phyloP scores from a whole-genome alignment of 1,140 invertebrate species.

The Diuraphis noxia region DNA sequence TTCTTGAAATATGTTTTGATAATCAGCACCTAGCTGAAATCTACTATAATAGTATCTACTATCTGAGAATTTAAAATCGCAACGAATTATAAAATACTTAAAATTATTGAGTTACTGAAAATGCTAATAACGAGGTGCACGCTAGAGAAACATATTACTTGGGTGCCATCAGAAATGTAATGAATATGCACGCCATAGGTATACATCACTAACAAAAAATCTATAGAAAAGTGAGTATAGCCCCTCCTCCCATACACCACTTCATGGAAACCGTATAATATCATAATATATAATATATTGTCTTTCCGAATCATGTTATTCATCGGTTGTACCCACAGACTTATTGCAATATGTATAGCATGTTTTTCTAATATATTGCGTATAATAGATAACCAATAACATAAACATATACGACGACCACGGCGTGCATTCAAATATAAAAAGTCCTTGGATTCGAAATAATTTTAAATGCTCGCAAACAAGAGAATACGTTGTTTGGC shows the following conservation, averaged over 20 bases:
- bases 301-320: neutral
- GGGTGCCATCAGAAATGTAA: too few species aligned
- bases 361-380: neutral
- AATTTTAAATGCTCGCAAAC: neutral
- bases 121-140: neutral
- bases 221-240: neutral
- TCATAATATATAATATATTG: neutral
- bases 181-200: too few species aligned
- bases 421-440: neutral
- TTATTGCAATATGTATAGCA: neutral
- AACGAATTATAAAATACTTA: neutral
- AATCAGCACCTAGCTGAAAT: neutral
- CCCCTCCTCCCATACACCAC: neutral
- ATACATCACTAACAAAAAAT: neutral
- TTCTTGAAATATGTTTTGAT: neutral
- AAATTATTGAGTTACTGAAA: neutral
- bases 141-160: too few species aligned
- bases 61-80: neutral
- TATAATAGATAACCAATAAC: neutral
- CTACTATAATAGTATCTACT: neutral
- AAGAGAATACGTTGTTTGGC: neutral
- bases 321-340: neutral
- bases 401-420: neutral
- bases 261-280: neutral
- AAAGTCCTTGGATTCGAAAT: slow-evolving; percentile 1